These are phyloP conservation scores for Heliconius congener DNA, from an alignment of 1,140 invertebrate species.

Conservation along the genomic window DNA sequence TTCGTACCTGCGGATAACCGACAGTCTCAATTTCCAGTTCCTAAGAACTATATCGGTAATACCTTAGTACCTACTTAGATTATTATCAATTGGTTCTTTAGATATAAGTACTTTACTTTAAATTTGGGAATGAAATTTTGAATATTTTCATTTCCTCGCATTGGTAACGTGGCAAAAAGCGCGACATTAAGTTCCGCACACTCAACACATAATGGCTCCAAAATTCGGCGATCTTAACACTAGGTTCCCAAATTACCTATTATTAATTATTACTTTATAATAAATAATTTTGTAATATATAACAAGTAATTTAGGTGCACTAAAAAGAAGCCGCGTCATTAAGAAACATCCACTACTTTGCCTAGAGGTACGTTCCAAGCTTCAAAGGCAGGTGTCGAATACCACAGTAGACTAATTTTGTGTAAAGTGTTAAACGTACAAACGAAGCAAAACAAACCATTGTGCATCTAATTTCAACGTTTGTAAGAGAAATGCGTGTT, in stretches of 20 bases:
- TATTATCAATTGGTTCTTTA: neutral
- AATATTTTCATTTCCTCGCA: too few species aligned
- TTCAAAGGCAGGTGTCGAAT: constrained; percentile 36
- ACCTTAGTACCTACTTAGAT: neutral
- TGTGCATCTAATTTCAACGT: neutral
- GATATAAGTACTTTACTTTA: neutral
- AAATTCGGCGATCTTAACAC: too few species aligned
- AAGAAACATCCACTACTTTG: neutral
- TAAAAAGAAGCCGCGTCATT: neutral
- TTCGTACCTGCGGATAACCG: constrained; percentile 39
- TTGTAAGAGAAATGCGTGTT: neutral
- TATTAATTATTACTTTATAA: too few species aligned
- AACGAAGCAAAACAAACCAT: neutral
- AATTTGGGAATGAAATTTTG: neutral
- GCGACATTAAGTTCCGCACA: too few species aligned
- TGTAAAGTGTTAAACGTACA: constrained; percentile 17
- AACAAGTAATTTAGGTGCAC: neutral
- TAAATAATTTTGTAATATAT: too few species aligned
- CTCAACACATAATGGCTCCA: too few species aligned
- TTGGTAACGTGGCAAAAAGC: too few species aligned
- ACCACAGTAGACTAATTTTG: constrained; percentile 37
- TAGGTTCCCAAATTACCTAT: too few species aligned
- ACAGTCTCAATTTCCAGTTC: constrained; percentile 40
- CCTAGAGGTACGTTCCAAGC: neutral
- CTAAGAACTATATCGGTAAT: constrained; percentile 11